Base-by-base conservation (phyloP, 2,888 invertebrate genomes). In the Drosophila histrio region DNA sequence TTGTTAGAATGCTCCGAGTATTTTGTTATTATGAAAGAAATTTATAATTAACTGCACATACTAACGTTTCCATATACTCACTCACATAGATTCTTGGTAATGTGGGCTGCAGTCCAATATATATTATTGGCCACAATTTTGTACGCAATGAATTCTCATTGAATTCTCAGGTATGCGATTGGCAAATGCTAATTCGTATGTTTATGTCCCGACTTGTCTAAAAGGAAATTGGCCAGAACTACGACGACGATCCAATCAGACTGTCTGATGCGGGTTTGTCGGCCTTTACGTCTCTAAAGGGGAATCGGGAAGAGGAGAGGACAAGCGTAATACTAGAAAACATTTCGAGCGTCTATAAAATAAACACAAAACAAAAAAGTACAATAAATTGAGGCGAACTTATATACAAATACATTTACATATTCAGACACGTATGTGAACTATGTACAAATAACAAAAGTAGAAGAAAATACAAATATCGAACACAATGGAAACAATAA, bases 401-500 rank as follows among this genome's bases (percentile, higher is more conserved):
- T 59, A 65, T 72, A 58, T 64, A 61, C 52, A 49, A 46, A 57
- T 21, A 36, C 13, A 34, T 39, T 22, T 34, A 54, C 41, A 54
- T 43, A 54, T 30, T 28, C 28, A 21, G 21, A 39, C 52, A 13
- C 28, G 47, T 57, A 21, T 57, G 63, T 62, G 38, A 38, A 52
- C 36, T 52, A 11, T 73, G 52, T 69, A 47, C 53, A 60, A 71
- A 72, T 72, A 85, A 85, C 72, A 85, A 77, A 82, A 73, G 79
- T 82, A 86, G 73, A 83, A 88, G 86, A 82, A 83, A 82, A 83
- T 52, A 82, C 88, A 83, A 88, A 83, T 83, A 84, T 79, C 88
- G 88, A 88, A 88, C 84, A 86, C 87, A 84, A 86, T 86, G 88
- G 88, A 86, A 86, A 88, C 84, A 88, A 88, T 83, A 84, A 86